phyloP scores from a whole-genome alignment of 2,113 vertebrate genomes.

The Megatriorchis doriae region DNA sequence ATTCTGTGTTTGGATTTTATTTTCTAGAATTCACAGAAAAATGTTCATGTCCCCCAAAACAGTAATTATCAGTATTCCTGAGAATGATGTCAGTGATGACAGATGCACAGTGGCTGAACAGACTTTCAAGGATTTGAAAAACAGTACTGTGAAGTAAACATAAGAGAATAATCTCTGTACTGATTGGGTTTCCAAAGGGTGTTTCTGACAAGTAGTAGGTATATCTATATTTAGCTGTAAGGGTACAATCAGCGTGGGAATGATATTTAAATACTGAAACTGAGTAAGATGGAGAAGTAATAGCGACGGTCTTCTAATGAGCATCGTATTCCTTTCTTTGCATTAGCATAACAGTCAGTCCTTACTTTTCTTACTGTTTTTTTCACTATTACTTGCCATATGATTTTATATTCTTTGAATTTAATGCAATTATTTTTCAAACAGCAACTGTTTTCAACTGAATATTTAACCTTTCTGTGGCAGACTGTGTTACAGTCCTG shows the following conservation, averaged over 20 bases:
- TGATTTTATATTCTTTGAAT: neutral
- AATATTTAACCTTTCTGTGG: neutral
- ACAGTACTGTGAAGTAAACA: neutral
- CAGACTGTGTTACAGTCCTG: fast-evolving
- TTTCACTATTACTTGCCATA: neutral
- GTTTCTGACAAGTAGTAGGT: neutral
- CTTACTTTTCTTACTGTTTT: neutral
- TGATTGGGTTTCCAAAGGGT: neutral
- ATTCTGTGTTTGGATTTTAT: neutral
- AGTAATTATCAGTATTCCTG: neutral
- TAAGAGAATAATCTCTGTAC: neutral
- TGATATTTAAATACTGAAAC: neutral
- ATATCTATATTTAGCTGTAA: neutral
- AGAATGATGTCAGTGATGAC: neutral
- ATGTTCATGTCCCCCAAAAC: neutral
- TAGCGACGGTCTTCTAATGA: neutral
- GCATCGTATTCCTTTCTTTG: neutral
- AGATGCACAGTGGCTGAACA: neutral
- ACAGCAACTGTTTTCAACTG: neutral
- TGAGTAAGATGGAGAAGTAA: neutral
- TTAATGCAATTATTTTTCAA: neutral
- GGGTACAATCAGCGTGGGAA: neutral
- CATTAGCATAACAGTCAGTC: neutral
- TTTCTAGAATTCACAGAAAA: neutral
- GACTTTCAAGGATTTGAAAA: neutral